Evolutionary conservation across 2,888 invertebrate genomes (phyloP).

Genomic region (Galeopsomyia nigrocyanea): DNA sequence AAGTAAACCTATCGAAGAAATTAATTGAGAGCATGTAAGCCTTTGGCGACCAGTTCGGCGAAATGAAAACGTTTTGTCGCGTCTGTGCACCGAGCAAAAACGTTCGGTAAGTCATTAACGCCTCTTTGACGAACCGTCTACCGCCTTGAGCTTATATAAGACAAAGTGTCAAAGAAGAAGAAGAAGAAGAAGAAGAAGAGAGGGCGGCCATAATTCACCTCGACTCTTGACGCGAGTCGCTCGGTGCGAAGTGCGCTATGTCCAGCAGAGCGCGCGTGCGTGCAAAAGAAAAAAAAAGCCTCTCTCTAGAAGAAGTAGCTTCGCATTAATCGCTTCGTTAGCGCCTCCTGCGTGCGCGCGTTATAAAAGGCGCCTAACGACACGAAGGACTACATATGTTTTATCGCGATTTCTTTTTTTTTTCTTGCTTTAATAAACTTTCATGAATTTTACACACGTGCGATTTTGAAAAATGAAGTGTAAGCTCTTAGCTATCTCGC

Average conservation of each 20-base stretch:
- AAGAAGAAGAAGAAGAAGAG: slow-evolving; percentile 16
- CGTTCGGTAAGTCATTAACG: slow-evolving; percentile 22
- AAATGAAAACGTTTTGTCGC: slow-evolving; percentile 20
- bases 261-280: slow-evolving; percentile 32
- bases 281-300: slow-evolving; percentile 51
- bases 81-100: background rate
- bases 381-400: slow-evolving; percentile 26
- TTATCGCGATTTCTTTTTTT: slow-evolving; percentile 5
- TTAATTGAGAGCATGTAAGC: no score
- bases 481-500: no score
- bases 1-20: no score
- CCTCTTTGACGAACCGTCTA: slow-evolving; percentile 3
- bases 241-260: background rate
- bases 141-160: background rate
- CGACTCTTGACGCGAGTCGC: slow-evolving; percentile 44
- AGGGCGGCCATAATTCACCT: slow-evolving; percentile 50
- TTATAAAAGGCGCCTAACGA: slow-evolving; percentile 20
- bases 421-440: background rate
- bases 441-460: background rate
- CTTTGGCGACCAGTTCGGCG: slow-evolving; percentile 1
- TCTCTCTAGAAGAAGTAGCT: slow-evolving; percentile 54
- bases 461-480: no score
- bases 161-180: slow-evolving; percentile 23
- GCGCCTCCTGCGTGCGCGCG: slow-evolving; percentile 37
- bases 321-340: slow-evolving; percentile 58